Evolutionary conservation across 2,113 vertebrate genomes (phyloP).

Genomic region (Corythoichthys intestinalis): DNA sequence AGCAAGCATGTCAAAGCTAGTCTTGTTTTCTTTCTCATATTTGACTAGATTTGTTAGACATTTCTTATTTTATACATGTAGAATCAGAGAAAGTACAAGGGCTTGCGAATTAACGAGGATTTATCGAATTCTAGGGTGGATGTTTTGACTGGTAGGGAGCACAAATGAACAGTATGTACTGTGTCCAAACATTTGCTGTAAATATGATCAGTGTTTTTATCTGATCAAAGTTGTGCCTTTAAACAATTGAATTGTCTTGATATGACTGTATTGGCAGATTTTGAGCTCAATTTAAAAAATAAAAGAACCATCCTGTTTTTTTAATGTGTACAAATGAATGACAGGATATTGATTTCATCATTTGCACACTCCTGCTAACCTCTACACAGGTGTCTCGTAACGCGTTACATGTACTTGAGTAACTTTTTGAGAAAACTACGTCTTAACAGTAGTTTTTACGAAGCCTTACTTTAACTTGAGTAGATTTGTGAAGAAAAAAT

Average conservation of each 20-base stretch:
- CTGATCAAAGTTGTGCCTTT: constrained; percentile 70
- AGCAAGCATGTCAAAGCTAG: constrained; percentile 9
- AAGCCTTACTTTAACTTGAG: no score
- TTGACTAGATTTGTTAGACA: constrained; percentile 35
- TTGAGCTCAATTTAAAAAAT: constrained; percentile 60
- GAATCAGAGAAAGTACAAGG: constrained; percentile 34
- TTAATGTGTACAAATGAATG: neutral
- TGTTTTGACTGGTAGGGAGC: constrained; percentile 25
- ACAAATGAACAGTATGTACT: constrained; percentile 20
- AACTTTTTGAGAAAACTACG: no score
- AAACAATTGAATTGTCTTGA: constrained; percentile 43
- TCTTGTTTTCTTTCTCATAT: constrained; percentile 25
- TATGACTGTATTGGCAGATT: constrained; percentile 54
- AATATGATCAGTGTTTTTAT: constrained; percentile 56
- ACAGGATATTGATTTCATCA: neutral
- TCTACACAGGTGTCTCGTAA: no score
- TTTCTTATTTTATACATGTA: constrained; percentile 36
- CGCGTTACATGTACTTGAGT: no score
- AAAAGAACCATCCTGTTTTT: constrained; percentile 29
- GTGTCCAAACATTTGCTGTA: constrained; percentile 47
- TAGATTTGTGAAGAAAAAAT: no score
- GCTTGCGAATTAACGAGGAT: constrained; percentile 47
- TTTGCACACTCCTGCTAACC: neutral
- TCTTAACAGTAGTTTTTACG: no score
- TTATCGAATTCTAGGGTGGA: constrained; percentile 30